Evolutionary conservation across 2,113 vertebrate genomes (phyloP).

Genomic region (Mormoops blainvillei): DNA sequence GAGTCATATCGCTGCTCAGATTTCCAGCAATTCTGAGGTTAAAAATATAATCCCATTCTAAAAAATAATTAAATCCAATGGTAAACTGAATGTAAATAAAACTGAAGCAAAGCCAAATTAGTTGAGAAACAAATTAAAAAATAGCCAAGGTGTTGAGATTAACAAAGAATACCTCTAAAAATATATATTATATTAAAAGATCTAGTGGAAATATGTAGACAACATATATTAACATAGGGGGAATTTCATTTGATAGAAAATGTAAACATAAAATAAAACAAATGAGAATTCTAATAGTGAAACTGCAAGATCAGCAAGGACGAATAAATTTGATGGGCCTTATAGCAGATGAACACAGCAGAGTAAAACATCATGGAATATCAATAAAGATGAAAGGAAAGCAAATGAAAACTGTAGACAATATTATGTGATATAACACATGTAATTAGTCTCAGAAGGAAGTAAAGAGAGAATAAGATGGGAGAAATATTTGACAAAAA

Average conservation of each 20-base stretch:
- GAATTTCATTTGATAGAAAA: neutral
- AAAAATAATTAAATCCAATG: neutral
- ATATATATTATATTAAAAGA: neutral
- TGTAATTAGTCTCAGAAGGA: neutral
- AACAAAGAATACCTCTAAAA: neutral
- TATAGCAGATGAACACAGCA: neutral
- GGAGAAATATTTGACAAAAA: neutral
- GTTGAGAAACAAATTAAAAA: neutral
- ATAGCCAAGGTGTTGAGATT: neutral
- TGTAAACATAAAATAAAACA: neutral
- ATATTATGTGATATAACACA: neutral
- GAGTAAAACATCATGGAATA: neutral
- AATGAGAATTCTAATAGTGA: neutral
- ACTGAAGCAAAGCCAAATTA: neutral
- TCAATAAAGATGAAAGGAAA: neutral
- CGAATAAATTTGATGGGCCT: neutral
- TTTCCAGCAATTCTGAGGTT: neutral
- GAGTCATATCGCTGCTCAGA: neutral
- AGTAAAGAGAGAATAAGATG: neutral
- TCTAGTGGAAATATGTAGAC: neutral
- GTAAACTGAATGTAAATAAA: neutral
- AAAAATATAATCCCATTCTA: neutral
- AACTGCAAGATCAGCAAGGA: neutral
- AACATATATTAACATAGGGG: neutral
- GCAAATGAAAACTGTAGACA: neutral